Base-by-base conservation (phyloP, 2,888 invertebrate species). In the Drosophila neonasuta region DNA sequence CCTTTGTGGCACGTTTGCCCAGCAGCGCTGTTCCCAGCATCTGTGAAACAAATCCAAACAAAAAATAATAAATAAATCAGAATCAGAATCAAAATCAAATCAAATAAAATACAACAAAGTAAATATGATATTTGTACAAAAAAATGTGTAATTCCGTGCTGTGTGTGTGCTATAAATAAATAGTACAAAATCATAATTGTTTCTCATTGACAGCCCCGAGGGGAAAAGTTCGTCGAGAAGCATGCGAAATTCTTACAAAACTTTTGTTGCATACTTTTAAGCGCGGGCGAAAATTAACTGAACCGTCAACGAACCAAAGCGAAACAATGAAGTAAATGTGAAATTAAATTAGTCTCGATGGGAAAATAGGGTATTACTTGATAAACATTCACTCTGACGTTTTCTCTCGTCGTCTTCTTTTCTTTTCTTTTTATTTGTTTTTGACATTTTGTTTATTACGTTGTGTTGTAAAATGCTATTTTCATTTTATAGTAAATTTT, bases 1-100 rank as follows among this genome's bases (percentile, higher is more conserved):
- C 90, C 87, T 90, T 90, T 58, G 89, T 82, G 60, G 89, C 76
- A 70, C 90, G 90, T 78, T 90, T 90, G 76, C 91, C 91, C 68
- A 91, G 81, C 86, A 91, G 84, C 71, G 91, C 90, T 80, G 91
- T 89, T 64, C 91, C 91, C 86, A 91, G 88, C 91, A 91, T 90
- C 91, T 91, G 80, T 29, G 41, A 61, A 69, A 56, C 32, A 50
- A 72, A 59, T 29, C 6, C 7, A 58, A 58, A 57, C 42, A 42
- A n/a, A 52, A 68, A 61, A 58, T 36, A 49, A 45, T 61, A 24
- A 24, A 24, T 24, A 24, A 24, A 24, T 24, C 24, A 24, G 24
- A 20, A 20, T 20, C 20, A 4, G 24, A 24, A 24, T 5, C 24
- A 1, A 24, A 24, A 36, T 41, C n/a, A 41, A 41, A 41, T 41